These are phyloP conservation scores for Panthera tigris DNA, from an alignment of 2,113 vertebrate species.

Conservation along the genomic window DNA sequence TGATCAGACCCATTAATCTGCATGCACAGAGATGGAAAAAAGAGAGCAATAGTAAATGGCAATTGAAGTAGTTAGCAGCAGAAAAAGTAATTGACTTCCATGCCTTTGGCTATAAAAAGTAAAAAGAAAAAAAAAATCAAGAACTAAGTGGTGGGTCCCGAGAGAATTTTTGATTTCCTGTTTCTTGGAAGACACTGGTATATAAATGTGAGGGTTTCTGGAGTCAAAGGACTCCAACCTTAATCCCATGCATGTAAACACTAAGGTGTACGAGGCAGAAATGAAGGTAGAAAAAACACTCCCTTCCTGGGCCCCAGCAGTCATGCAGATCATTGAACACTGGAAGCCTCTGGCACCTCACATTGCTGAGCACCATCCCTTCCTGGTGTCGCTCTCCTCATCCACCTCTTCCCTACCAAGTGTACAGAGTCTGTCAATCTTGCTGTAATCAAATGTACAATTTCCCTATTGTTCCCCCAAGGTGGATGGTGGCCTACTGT, in stretches of 20 bases:
- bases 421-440: neutral
- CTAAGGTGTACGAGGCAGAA: neutral
- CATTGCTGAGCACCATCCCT: neutral
- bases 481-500: neutral
- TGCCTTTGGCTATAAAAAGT: conserved; percentile 9
- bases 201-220: neutral
- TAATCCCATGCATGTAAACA: conserved; percentile 1
- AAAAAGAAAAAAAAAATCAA: neutral
- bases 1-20: neutral
- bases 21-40: neutral
- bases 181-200: neutral
- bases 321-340: neutral
- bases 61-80: neutral
- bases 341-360: neutral
- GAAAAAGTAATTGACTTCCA: neutral
- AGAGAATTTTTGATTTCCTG: neutral
- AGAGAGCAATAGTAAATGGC: neutral
- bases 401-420: neutral
- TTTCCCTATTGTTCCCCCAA: neutral
- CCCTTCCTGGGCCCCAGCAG: neutral
- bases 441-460: neutral
- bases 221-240: neutral
- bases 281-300: conserved; percentile 25
- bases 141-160: neutral
- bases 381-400: neutral